phyloP scores from a whole-genome alignment of 2,797 vertebrate genomes.

The Sphaeramia orbicularis region DNA sequence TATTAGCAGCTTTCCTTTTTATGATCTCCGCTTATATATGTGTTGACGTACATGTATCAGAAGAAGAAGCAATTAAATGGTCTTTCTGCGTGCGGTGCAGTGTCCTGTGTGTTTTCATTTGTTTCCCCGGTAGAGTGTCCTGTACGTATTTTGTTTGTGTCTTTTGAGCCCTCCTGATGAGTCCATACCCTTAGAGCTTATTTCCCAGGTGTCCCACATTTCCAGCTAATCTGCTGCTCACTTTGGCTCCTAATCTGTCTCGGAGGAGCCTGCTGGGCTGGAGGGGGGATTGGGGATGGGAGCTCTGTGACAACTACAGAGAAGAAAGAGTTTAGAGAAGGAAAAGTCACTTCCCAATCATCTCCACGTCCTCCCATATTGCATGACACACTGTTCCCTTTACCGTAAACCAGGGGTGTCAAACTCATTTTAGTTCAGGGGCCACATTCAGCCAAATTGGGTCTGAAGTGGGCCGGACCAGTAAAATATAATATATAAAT shows the following conservation, averaged over 20 bases:
- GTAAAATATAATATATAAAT: too few relatives aligned
- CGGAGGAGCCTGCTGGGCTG: constrained; percentile 68
- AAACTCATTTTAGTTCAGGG: too few relatives aligned
- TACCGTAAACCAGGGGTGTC: neutral
- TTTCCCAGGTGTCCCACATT: constrained; percentile 86
- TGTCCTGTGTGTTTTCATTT: constrained; percentile 17
- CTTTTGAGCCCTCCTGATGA: constrained; percentile 37
- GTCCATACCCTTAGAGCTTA: constrained; percentile 59
- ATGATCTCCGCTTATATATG: constrained; percentile 64
- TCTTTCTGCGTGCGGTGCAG: constrained; percentile 1
- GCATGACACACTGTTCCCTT: constrained; percentile 1
- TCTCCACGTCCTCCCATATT: constrained; percentile 18
- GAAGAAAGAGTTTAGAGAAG: constrained; percentile 61
- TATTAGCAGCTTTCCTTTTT: constrained; percentile 56
- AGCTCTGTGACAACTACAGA: constrained; percentile 77
- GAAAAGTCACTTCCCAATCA: constrained; percentile 39
- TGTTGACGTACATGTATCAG: constrained; percentile 50
- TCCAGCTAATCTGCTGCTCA: constrained; percentile 82
- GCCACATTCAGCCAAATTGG: too few relatives aligned
- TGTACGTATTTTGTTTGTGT: constrained; percentile 22
- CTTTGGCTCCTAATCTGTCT: constrained; percentile 80
- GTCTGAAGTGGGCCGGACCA: too few relatives aligned
- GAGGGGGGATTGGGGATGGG: constrained; percentile 61
- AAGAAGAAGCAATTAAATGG: constrained; percentile 57
- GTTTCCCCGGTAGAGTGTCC: constrained; percentile 11